Base-by-base conservation (phyloP, 2,888 invertebrate species). In the Galeopsomyia nigrocyanea region DNA sequence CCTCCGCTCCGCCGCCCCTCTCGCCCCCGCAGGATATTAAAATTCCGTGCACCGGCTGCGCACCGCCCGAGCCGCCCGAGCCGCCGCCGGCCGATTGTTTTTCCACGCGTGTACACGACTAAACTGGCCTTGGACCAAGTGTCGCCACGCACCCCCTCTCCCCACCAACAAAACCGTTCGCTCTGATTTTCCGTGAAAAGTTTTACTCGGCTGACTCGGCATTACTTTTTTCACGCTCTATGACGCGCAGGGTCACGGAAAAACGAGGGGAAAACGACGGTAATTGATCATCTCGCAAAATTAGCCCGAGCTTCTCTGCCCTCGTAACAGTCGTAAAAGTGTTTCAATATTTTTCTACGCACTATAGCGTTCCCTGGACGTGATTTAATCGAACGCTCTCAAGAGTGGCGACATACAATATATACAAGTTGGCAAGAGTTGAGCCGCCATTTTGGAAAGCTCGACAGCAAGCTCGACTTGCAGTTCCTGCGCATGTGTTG, bases 21-120 rank as follows among this genome's bases (percentile, higher is more conserved):
- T 39, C 21, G 47, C 55, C 13, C 80, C 81, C 81, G 76, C 79
- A 76, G 80, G 81, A 86, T 86, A 86, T 86, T 86, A 86, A 86
- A 86, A 86, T 86, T 86, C 86, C 86, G 81, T 76, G 78, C 81
- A 80, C 82, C 82, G 83, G 83, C 82, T 83, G 83, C 78, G 62
- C 72, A 66, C 73, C 50, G 57, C 55, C 26, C 26, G 26, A 26
- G 5, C 73, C 50, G 57, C 55, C 26, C 26, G 26, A 26, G 5
- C 50, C 31, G 22, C 53, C 53, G 13, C 51, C 63, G 64, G 14
- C 39, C 61, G 55, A 74, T 71, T 68, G 68, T 76, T 76, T 76
- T 71, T 71, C 74, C 68, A 58, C 17, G 7, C 16, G 47, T 19
- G 47, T 22, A 39, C 7, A 39, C n/a, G 19, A 13, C 46, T 17